Conservation (phyloP, 2,888 invertebrate genomes). For the Sphaerophoria rueppellii region DNA sequence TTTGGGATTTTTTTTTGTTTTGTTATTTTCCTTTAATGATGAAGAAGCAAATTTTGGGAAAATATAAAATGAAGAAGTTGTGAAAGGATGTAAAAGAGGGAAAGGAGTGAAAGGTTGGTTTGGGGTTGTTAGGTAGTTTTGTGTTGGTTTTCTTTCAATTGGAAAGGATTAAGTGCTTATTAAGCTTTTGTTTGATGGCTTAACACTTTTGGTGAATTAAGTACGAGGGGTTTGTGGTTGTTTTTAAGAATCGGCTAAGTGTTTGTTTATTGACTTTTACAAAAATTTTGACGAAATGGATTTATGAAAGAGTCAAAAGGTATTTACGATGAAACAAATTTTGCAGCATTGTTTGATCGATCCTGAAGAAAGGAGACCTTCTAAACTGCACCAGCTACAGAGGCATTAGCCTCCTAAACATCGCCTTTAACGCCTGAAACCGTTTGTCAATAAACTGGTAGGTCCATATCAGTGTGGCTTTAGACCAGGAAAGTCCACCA, state of each 20-base stretch:
- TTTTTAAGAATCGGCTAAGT: neutral
- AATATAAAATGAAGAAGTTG: neutral
- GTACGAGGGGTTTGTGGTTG: neutral
- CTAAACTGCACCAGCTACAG: too few relatives aligned
- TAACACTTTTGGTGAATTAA: neutral
- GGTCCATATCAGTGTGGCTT: too few relatives aligned
- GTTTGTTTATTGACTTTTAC: neutral
- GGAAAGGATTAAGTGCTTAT: neutral
- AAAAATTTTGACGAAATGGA: neutral
- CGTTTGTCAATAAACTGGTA: too few relatives aligned
- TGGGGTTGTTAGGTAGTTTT: neutral
- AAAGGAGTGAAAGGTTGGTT: neutral
- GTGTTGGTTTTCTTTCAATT: neutral
- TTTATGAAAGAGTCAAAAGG: too few relatives aligned
- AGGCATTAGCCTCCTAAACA: too few relatives aligned
- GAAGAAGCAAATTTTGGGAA: neutral
- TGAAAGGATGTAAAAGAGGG: neutral
- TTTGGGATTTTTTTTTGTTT: neutral
- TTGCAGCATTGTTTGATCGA: too few relatives aligned
- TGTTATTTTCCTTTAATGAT: neutral
- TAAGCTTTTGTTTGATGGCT: constrained; percentile 5
- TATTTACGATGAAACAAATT: too few relatives aligned
- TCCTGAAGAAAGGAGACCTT: too few relatives aligned
- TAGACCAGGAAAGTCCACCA: too few relatives aligned
- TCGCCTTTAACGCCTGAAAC: too few relatives aligned